Evolutionary conservation across 2,888 invertebrate species (phyloP), one percentile per base, ranked within the genome.

Genomic region (Ariolimax columbianus): DNA sequence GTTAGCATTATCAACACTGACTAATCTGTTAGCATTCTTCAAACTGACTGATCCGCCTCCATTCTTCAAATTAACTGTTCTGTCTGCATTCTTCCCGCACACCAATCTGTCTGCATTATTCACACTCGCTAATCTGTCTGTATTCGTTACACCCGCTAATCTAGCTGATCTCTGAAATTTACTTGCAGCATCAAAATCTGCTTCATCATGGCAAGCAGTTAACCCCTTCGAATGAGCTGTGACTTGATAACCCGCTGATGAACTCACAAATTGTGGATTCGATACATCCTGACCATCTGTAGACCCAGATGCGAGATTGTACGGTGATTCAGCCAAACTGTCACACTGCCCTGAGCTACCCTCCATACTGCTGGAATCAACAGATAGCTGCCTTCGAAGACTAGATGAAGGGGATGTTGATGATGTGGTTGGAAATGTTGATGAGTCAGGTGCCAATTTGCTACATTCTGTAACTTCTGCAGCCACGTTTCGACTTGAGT

Each of bases 401-500:
- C 63, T 30, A n/a, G 43, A 6, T 40, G 78, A 63, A 14, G 63
- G 43, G 19, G 63, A 33, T 30, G 30, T 43, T 66, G 72, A 36
- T 55, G 82, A n/a, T 55, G 63, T 77, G 23, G 17, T 7, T 43
- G 11, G 23, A 33, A 36, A 17, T n/a, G 47, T 17, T 30, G 75
- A 59, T 19, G 55, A 47, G 51, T 47, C 66, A 33, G 73, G 38
- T 63, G 59, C 17, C 40, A 70, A 26, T 23, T 38, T 40, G 4
- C 40, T 47, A 26, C 9, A 6, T 38, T 38, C 26, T 40, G 19
- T 36, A 17, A 36, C 19, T 11, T 68, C 79, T 40, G 36, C 33
- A 23, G n/a, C 77, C 63, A 68, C 0, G 26, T 33, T 30, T 36
- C 68, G 70, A 75, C 87, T 89, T n/a, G 89, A 88, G 83, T 91